phyloP scores from a whole-genome alignment of 2,797 vertebrate genomes.

The Phylloscopus collybita region DNA sequence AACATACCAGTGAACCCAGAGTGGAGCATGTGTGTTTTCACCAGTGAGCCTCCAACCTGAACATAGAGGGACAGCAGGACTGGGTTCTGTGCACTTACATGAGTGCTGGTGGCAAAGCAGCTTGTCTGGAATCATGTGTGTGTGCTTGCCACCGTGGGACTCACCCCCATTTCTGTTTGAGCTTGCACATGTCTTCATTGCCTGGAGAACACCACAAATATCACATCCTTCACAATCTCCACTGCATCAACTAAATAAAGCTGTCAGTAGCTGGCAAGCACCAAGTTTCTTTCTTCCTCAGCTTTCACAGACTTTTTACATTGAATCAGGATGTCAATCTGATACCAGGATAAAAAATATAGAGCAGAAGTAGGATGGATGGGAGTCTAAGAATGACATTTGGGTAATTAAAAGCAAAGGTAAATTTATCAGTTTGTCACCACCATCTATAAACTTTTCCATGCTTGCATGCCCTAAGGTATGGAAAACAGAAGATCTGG shows the following conservation, averaged over 20 bases:
- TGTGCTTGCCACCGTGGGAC: too few species aligned
- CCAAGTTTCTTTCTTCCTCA: neutral
- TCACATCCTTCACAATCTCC: neutral
- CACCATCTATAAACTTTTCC: neutral
- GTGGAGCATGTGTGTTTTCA: neutral
- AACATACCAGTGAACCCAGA: neutral
- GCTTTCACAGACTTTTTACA: neutral
- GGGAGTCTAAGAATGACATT: neutral
- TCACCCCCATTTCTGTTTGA: neutral
- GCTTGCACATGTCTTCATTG: neutral
- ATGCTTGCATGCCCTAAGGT: neutral
- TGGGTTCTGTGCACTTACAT: neutral
- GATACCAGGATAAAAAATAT: neutral
- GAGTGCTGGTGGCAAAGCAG: neutral
- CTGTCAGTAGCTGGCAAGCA: neutral
- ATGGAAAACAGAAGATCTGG: neutral
- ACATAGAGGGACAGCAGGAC: neutral
- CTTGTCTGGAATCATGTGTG: accelerated
- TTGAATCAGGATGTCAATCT: neutral
- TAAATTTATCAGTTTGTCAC: neutral
- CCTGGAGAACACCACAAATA: neutral
- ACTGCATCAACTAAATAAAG: neutral
- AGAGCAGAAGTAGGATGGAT: neutral
- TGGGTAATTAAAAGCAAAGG: neutral
- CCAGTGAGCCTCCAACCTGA: neutral